Percentiles rank a stretch among this genome's conserved stretches.
These are phyloP conservation scores for Linnaemya vulpina DNA, from an alignment of 2,888 invertebrate species.

Conservation along the genomic window DNA sequence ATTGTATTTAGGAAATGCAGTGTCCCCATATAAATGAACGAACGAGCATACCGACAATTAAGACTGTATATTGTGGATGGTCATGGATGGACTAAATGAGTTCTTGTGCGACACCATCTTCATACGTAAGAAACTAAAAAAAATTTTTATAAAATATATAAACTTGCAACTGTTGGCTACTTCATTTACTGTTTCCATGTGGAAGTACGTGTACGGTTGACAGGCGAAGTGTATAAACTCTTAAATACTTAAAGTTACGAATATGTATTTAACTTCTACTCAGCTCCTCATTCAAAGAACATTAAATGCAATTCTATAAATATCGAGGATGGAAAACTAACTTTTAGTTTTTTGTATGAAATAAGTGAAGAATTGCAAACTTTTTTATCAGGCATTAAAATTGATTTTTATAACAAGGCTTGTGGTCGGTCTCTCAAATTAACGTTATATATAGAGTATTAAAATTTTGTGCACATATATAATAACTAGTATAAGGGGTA, in stretches of 20 bases:
- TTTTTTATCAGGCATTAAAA: no score
- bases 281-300: slow-evolving; percentile 18
- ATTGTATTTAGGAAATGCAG: slow-evolving; percentile 61
- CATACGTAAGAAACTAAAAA: slow-evolving; percentile 24
- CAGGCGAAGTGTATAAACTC: slow-evolving; percentile 21
- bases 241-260: slow-evolving; percentile 50
- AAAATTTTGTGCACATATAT: no score
- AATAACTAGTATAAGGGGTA: no score
- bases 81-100: slow-evolving; percentile 51
- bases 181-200: slow-evolving; percentile 24
- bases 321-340: slow-evolving; percentile 8
- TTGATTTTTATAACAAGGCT: no score
- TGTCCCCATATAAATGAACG: slow-evolving; percentile 39
- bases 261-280: slow-evolving; percentile 26
- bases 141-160: slow-evolving; percentile 27
- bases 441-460: no score
- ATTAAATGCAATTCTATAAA: not conserved
- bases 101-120: slow-evolving; percentile 23
- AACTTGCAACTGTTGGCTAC: slow-evolving; percentile 46
- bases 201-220: slow-evolving; percentile 15
- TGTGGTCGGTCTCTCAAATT: no score
- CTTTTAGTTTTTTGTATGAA: not conserved
- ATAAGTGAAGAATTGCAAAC: no score
- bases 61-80: slow-evolving; percentile 44
- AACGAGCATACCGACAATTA: slow-evolving; percentile 17